These are phyloP conservation scores for Charadrius vociferus DNA, from an alignment of 2,113 vertebrate genomes.

Conservation along the genomic window DNA sequence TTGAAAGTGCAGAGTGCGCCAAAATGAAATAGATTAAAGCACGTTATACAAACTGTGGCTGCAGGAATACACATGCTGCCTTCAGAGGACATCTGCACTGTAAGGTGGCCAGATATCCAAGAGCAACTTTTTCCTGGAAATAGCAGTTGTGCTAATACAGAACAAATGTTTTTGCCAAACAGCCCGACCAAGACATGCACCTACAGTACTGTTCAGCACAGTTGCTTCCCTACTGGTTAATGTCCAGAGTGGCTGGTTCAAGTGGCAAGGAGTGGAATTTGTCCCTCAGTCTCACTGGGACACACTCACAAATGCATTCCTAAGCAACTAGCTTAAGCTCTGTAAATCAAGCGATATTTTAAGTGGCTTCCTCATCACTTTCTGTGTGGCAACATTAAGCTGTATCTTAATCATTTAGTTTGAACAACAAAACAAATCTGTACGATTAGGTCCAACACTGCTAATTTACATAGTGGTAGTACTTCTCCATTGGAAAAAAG, in stretches of 20 bases:
- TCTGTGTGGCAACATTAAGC: neutral
- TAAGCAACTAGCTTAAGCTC: neutral
- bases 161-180: neutral
- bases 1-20: rapidly evolving
- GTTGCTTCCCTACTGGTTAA: neutral
- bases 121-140: conserved; percentile 29
- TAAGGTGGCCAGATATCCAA: neutral
- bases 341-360: neutral
- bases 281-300: neutral
- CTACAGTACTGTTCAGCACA: neutral
- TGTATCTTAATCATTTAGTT: neutral
- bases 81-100: conserved; percentile 3
- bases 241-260: neutral
- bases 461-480: neutral
- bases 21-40: neutral
- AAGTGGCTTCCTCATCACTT: neutral
- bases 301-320: neutral
- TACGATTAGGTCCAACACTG: neutral
- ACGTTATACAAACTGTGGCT: neutral
- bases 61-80: neutral
- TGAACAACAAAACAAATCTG: neutral
- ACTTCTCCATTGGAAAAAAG: neutral
- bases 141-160: neutral
- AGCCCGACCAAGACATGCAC: neutral
- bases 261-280: neutral